Conservation (phyloP, 2,888 invertebrate species). For the Silvanus unidentatus region DNA sequence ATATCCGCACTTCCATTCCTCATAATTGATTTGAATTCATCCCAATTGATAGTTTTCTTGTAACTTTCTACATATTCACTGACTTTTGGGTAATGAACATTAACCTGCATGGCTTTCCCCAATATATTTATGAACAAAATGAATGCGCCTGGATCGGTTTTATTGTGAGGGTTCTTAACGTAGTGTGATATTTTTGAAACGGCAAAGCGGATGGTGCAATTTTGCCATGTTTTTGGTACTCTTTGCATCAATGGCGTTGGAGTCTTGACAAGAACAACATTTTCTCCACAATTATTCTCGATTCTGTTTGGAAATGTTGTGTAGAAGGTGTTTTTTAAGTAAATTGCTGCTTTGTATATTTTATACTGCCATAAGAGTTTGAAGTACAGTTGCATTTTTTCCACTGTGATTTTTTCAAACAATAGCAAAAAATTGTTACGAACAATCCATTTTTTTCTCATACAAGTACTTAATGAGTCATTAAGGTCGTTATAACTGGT, state of each 20-base stretch:
- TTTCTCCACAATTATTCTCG: conserved; percentile 1
- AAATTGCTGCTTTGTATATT: conserved; percentile 2
- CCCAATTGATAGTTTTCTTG: background rate
- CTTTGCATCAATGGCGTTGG: no score
- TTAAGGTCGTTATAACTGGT: no score
- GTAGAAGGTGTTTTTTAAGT: no score
- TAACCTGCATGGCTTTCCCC: background rate
- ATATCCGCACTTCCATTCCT: background rate
- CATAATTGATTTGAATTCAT: background rate
- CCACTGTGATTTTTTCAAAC: no score
- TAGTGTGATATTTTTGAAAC: background rate
- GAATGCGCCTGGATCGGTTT: conserved; percentile 7
- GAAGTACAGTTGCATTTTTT: conserved; percentile 6
- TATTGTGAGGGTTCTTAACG: conserved; percentile 3
- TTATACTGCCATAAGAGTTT: conserved; percentile 5
- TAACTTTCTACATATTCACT: conserved; percentile 4
- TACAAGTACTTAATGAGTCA: no score
- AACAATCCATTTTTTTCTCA: no score
- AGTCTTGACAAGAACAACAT: background rate
- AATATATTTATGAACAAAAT: conserved; percentile 1
- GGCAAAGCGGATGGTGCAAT: background rate
- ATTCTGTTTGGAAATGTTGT: conserved; percentile 6
- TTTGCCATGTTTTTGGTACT: conserved; percentile 2
- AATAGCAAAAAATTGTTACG: no score
- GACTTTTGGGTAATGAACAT: background rate